These are phyloP conservation scores for Ectobius pallidus DNA, from an alignment of 2,888 invertebrate species.

Conservation along the genomic window DNA sequence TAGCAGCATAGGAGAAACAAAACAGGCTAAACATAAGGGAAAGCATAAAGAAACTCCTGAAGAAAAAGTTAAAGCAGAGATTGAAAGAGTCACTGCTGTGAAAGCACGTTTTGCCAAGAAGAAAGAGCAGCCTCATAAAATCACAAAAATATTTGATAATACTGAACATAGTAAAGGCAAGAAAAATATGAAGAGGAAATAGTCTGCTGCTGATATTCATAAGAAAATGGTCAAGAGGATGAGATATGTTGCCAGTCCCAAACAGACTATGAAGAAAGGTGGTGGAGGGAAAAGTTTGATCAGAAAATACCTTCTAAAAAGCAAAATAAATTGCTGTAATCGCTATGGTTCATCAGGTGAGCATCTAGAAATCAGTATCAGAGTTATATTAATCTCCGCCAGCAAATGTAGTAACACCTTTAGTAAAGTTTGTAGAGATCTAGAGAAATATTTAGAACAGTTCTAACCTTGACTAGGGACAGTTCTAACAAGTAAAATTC, in stretches of 20 bases:
- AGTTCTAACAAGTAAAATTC: too few relatives aligned
- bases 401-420: too few relatives aligned
- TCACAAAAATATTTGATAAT: conserved; percentile 65
- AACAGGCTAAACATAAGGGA: conserved; percentile 49
- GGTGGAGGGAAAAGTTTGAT: conserved; percentile 17
- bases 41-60: conserved; percentile 60
- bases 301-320: conserved; percentile 10
- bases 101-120: conserved; percentile 85
- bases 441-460: too few relatives aligned
- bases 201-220: conserved; percentile 82
- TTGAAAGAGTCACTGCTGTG: conserved; percentile 75
- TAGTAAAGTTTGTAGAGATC: too few relatives aligned
- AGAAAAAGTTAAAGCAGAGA: conserved; percentile 66
- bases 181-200: conserved; percentile 59
- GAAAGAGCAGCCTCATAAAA: conserved; percentile 71
- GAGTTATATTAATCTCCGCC: too few relatives aligned
- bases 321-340: background rate
- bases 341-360: too few relatives aligned
- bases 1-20: conserved; percentile 7
- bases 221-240: conserved; percentile 75
- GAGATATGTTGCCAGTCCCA: conserved; percentile 60
- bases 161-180: background rate
- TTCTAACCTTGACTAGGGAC: too few relatives aligned
- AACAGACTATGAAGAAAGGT: conserved; percentile 45
- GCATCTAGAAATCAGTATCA: too few relatives aligned